phyloP scores from a whole-genome alignment of 1,140 invertebrate species.

The Drosophila mayri region DNA sequence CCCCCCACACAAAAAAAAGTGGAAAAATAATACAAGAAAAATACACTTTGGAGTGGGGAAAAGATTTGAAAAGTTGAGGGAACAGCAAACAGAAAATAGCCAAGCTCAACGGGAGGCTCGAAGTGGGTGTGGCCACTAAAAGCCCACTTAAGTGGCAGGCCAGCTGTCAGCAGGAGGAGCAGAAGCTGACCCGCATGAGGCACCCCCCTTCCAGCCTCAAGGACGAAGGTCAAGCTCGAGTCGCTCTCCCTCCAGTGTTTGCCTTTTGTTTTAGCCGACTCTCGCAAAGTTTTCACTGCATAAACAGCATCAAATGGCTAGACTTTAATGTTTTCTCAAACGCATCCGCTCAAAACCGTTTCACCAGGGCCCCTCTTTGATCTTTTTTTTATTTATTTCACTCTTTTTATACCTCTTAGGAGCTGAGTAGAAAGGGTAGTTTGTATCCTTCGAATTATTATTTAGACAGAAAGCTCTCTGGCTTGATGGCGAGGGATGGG shows the following conservation, averaged over 20 bases:
- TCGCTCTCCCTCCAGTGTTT: conserved; percentile 16
- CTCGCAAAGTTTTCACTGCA: conserved; percentile 35
- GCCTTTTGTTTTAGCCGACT: conserved; percentile 36
- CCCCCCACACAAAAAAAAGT: conserved; percentile 1
- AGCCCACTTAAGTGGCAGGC: conserved; percentile 62
- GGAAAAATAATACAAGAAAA: conserved; percentile 8
- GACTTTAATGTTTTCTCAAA: conserved; percentile 70
- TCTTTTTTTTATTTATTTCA: conserved; percentile 43
- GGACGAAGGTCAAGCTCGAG: conserved; percentile 54
- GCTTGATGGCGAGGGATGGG: no score
- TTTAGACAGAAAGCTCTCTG: no score
- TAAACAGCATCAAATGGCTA: conserved; percentile 56
- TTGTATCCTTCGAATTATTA: not conserved
- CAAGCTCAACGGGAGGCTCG: conserved; percentile 16
- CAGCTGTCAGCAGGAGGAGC: conserved; percentile 31
- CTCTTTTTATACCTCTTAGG: not conserved
- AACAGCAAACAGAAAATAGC: conserved; percentile 32
- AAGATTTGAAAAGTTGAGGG: conserved; percentile 39
- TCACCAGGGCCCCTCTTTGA: conserved; percentile 58
- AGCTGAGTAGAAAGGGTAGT: not conserved
- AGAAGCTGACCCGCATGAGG: conserved; percentile 39
- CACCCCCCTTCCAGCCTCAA: not conserved
- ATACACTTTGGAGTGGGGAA: conserved; percentile 8
- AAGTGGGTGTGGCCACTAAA: conserved; percentile 50
- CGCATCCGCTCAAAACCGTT: conserved; percentile 67